Conservation (phyloP, 1,140 invertebrate genomes). For the Drosophila mojavensis region DNA sequence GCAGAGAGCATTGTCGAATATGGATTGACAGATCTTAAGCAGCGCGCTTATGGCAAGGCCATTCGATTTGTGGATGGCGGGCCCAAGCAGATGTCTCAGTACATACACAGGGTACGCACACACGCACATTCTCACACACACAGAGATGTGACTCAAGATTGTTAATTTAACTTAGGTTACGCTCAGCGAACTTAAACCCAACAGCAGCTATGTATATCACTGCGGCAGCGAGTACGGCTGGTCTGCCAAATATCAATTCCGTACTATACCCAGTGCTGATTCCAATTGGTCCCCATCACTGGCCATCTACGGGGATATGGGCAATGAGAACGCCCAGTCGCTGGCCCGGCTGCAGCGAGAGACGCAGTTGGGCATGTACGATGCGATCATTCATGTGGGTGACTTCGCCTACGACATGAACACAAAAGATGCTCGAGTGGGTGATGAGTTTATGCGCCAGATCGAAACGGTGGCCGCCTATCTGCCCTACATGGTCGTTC, state of each 20-base stretch:
- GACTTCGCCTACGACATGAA: conserved; percentile 99
- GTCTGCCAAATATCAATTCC: conserved; percentile 92
- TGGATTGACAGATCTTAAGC: conserved; percentile 86
- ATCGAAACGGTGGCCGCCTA: conserved; percentile 94
- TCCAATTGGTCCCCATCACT: conserved; percentile 91
- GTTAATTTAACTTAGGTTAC: conserved; percentile 83
- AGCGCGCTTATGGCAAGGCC: conserved; percentile 86
- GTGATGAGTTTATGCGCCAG: conserved; percentile 96
- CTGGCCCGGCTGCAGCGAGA: conserved; percentile 92
- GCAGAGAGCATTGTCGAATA: conserved; percentile 86
- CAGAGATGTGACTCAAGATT: conserved; percentile 2
- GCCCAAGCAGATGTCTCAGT: conserved; percentile 87
- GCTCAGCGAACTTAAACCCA: conserved; percentile 86
- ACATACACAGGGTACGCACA: conserved; percentile 90
- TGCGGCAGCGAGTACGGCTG: conserved; percentile 92
- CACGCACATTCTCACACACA: not conserved
- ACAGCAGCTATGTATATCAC: conserved; percentile 91
- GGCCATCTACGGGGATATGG: conserved; percentile 96
- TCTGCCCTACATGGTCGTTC: conserved; percentile 96
- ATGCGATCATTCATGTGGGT: conserved; percentile 96
- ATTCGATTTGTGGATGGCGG: conserved; percentile 93
- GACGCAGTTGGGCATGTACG: conserved; percentile 90
- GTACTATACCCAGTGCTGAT: conserved; percentile 86
- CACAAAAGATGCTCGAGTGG: conserved; percentile 89
- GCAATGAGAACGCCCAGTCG: conserved; percentile 94